phyloP scores from a whole-genome alignment of 1,140 invertebrate species.

The Matsumurasca onukii region DNA sequence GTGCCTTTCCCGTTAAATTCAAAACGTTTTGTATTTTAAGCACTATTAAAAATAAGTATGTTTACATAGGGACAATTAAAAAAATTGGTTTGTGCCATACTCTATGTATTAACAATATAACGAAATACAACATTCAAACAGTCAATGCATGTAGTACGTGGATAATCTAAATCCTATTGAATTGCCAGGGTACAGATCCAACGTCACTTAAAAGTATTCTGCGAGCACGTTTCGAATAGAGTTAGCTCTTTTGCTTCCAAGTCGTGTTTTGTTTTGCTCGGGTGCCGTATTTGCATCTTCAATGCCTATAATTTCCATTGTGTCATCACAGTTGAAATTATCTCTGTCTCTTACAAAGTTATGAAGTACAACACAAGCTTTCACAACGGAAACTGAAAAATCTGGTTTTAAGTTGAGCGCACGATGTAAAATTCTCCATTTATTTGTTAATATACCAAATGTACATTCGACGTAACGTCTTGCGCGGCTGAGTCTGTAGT shows the following conservation, averaged over 20 bases:
- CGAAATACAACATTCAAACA: no score
- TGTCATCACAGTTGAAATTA: slow-evolving; percentile 33
- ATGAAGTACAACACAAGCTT: slow-evolving; percentile 37
- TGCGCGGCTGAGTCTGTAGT: slow-evolving; percentile 41
- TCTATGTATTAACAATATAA: no score
- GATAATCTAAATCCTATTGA: slow-evolving; percentile 11
- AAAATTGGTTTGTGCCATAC: no score
- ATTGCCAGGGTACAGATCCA: slow-evolving; percentile 34
- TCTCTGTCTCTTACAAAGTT: slow-evolving; percentile 33
- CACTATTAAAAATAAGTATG: no score
- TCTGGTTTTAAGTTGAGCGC: slow-evolving; percentile 38
- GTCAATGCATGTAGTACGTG: no score
- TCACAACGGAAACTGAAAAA: slow-evolving; percentile 37
- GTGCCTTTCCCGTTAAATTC: no score
- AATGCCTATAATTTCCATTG: slow-evolving; percentile 31
- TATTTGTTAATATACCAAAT: slow-evolving; percentile 44
- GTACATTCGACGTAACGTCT: slow-evolving; percentile 43
- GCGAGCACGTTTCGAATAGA: slow-evolving; percentile 13
- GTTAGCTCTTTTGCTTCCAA: slow-evolving; percentile 19
- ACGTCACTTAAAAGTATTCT: slow-evolving; percentile 32
- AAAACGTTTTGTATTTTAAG: no score
- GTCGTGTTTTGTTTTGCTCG: slow-evolving; percentile 13
- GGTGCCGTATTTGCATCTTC: slow-evolving; percentile 33
- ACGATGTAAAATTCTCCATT: slow-evolving; percentile 45
- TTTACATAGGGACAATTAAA: no score